Base-by-base conservation (phyloP, 1,140 invertebrate species). In the Dinoponera quadriceps region DNA sequence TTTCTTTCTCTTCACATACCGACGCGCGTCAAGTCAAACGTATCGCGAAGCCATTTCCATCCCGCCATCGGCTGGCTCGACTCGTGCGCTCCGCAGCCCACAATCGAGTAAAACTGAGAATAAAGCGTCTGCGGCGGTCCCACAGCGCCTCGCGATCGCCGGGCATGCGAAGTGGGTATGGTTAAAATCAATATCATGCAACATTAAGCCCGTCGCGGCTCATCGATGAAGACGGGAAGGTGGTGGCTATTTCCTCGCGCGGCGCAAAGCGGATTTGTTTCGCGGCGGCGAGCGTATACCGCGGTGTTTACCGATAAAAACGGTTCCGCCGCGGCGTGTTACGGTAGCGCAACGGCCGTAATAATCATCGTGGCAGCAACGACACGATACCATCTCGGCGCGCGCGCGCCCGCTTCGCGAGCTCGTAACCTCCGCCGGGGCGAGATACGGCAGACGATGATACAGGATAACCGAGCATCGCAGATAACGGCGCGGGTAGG, bases 361-460 rank as follows among this genome's bases (percentile, higher is more conserved):
- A 87, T 87, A 86, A 83, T 87, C 86, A 86, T 83, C 72, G 27
- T 60, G 78, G 69, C 57, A 48, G 51, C 38, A 66, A 77, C 84
- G 84, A 87, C 83, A 83, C 29, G 84, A 87, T 86, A 86, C 22
- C 65, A 86, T 83, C 72, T 44, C 18, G 65, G n/a, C 16, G 69
- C 66, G 66, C 25, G 48, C 78, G 13, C 29, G 59, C 48, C 55
- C 59, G 74, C 27, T 62, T 78, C 51, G 71, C 55, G 57, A 71
- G 51, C 72, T 60, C 72, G 84, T 87, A 86, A 86, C 72, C 80
- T 83, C 83, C 77, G 54, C 63, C 55, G 80, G 27, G 51, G 72
- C 77, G 49, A 29, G 16, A 77, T n/a, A 38, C 54, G 65, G 33
- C 44, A n/a, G 20, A 86, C 2, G 84, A 86, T 86, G 85, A 86